Evolutionary conservation across 2,797 vertebrate genomes (phyloP), one percentile per base, ranked within the genome.

Genomic region (Spinus olivaceus): DNA sequence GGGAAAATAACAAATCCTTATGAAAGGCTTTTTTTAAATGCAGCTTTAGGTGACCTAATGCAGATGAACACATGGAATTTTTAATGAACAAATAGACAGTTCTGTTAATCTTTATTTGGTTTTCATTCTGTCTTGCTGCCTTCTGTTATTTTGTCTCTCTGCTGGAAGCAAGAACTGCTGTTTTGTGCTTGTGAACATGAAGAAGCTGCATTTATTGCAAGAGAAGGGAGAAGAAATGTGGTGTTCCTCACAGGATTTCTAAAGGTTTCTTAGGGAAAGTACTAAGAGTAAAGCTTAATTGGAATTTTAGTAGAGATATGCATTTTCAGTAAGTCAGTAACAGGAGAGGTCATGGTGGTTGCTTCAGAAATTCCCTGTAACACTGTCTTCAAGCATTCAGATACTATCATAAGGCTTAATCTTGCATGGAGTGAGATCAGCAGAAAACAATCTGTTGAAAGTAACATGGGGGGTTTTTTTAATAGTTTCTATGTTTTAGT

Each of bases 401-500:
- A 51, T 78, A 53, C 76, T n/a, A n/a, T n/a, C 33, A 3, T 50
- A 57, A 76, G 41, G 27, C 32, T 77, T 76, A 24, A 54, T 85
- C 56, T 61, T 73, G 12, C 9, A 8, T 61, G 32, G 25, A 30
- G 21, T 23, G 65, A 66, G n/a, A 78, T 81, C 25, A 60, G 35
- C 51, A 74, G 42, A 81, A 71, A 91, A 44, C 23, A 20, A 65
- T 57, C 41, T 73, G 14, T 77, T 91, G 49, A 61, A 81, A 79
- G 80, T 7, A 37, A 23, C 50, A 21, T 17, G 14, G 19, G 2
- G 0, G 0, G 4, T 0, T 0, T 30, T 16, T 6, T 37, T 33
- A 20, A 71, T 81, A 46, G 23, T 60, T 46, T 74, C 61, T 86
- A 27, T 6, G 10, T 61, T 88, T 94, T 79, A 39, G 25, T 57